Conservation (phyloP, 1,140 invertebrate genomes). For the Ostrea denselamellosa region DNA sequence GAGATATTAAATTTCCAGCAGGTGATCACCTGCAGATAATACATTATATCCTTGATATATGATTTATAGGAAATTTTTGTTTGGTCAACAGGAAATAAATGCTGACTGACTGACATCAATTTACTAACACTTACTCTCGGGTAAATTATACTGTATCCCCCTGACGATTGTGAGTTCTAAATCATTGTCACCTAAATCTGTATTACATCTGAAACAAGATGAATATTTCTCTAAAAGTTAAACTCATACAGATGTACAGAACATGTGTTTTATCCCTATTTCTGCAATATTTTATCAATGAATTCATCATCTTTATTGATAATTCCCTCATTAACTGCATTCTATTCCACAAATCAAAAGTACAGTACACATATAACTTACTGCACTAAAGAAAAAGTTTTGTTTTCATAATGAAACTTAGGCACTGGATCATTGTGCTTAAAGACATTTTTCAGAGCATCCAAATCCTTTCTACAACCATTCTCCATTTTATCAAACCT, state of each 20-base stretch:
- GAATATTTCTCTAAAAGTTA: neutral
- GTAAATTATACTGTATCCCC: constrained; percentile 88
- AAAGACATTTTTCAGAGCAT: constrained; percentile 88
- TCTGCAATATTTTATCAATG: too few species aligned
- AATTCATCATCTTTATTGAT: neutral
- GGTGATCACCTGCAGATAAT: neutral
- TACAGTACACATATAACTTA: constrained; percentile 78
- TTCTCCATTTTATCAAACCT: constrained; percentile 91
- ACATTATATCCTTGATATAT: neutral
- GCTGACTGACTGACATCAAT: neutral
- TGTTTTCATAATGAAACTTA: constrained; percentile 95
- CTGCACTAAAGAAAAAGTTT: constrained; percentile 93
- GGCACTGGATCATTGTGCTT: constrained; percentile 84
- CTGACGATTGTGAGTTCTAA: constrained; percentile 91
- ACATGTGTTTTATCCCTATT: too few species aligned
- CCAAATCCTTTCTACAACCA: constrained; percentile 92
- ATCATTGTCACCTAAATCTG: constrained; percentile 94
- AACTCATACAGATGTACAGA: too few species aligned
- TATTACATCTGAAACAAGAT: constrained; percentile 85
- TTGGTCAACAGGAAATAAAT: neutral
- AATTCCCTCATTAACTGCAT: neutral
- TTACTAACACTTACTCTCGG: constrained; percentile 66
- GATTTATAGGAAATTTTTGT: neutral
- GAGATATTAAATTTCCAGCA: constrained; percentile 60
- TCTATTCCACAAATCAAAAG: neutral